Base-by-base conservation (phyloP, 1,140 invertebrate species). In the Drosophila auraria region DNA sequence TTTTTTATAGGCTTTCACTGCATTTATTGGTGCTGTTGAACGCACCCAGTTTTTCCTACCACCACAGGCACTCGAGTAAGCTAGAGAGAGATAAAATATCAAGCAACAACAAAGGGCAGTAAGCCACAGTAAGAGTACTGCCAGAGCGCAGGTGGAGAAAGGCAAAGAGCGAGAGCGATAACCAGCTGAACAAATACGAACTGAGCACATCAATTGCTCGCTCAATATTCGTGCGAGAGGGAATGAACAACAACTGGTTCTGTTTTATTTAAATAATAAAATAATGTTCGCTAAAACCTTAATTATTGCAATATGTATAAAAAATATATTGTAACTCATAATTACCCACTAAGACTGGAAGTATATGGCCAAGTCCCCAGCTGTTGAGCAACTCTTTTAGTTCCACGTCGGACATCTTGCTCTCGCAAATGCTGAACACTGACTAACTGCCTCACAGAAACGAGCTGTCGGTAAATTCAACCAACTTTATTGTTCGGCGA, bases 391-490 rank as follows among this genome's bases (percentile, higher is more conserved):
- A 25, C 8, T 57, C 54, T 7, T 40, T 57, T 3, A 57, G 20
- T 23, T 25, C 36, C 8, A 2, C 33, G 14, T 57, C 20, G 27
- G 51, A 53, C 54, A 57, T 57, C 4, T 7, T 25, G 36, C 54
- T 38, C 36, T 57, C 14, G 14, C 20, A 23, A 57, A 23, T 15
- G 54, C 20, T 1, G 20, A n/a, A 40, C 33, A 11, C 17, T 20
- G 20, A 57, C 17, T 57, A 57, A 40, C 20, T 38, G 8, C 51
- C 51, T 3, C 2, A 7, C 51, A 3, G 27, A 14, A 53, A 30
- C 27, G 9, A 30, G 17, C 0, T 38, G 27, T 56, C 53, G 54
- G 54, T 57, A 57, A 57, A 57, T 15, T 40, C 7, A 57, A 57
- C 54, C 14, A 23, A 23, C 14, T 40, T 23, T 25, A 11, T 57